phyloP scores from a whole-genome alignment of 2,888 invertebrate genomes.

The Octonoba sinensis region DNA sequence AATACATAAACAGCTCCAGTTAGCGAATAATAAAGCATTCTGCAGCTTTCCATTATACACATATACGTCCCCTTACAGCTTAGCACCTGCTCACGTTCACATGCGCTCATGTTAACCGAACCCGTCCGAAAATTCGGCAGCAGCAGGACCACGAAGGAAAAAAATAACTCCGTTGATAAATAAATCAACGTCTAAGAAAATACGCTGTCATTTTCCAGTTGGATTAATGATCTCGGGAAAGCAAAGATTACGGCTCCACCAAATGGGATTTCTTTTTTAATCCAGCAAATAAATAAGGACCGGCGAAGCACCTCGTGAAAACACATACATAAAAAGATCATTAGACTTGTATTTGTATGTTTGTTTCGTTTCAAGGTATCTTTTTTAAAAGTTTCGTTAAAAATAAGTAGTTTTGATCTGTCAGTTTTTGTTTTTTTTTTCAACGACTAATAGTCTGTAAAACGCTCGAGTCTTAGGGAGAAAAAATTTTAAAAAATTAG shows the following conservation, averaged over 20 bases:
- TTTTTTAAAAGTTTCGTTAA: too few species aligned
- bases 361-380: too few species aligned
- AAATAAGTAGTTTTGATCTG: too few species aligned
- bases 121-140: neutral
- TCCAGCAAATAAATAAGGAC: conserved; percentile 20
- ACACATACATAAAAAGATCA: conserved; percentile 56
- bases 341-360: neutral
- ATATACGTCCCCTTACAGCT: neutral
- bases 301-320: neutral
- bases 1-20: too few species aligned
- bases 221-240: conserved; percentile 46
- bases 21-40: too few species aligned
- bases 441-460: too few species aligned
- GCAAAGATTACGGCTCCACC: conserved; percentile 40
- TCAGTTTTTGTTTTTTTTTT: too few species aligned
- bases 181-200: conserved; percentile 38
- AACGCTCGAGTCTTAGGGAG: too few species aligned
- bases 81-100: conserved; percentile 36
- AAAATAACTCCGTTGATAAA: conserved; percentile 23
- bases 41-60: too few species aligned
- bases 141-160: conserved; percentile 14
- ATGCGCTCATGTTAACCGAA: conserved; percentile 19
- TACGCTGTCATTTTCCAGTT: conserved; percentile 56
- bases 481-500: too few species aligned
- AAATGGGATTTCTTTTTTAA: conserved; percentile 22